These are phyloP conservation scores for Myanophis thanlyinensis DNA, from an alignment of 2,113 vertebrate species.

Conservation along the genomic window DNA sequence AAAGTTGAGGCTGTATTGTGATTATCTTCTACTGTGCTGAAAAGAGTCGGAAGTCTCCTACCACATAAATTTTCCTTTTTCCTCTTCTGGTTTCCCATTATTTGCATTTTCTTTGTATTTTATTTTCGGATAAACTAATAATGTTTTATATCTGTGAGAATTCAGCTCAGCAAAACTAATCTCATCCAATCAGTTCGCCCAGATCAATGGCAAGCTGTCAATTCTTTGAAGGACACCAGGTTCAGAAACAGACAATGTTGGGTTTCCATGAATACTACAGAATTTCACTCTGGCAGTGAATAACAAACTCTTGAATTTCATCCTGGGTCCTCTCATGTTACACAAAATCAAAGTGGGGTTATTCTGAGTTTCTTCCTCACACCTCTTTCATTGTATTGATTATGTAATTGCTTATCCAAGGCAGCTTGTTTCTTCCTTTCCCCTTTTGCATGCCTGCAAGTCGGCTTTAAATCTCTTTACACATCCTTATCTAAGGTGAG, in stretches of 20 bases:
- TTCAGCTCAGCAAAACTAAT: not conserved
- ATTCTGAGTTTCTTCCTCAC: not conserved
- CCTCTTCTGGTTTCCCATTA: not conserved
- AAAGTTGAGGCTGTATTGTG: not conserved
- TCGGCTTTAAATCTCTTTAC: not conserved
- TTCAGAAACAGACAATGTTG: not conserved
- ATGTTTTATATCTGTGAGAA: not conserved
- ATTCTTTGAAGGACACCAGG: not conserved
- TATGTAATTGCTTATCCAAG: not conserved
- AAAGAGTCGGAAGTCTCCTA: not conserved
- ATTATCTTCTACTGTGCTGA: not conserved
- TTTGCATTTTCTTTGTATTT: not conserved
- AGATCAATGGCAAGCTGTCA: not conserved
- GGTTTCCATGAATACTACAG: not conserved
- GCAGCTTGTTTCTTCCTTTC: not conserved
- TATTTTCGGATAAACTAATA: not conserved
- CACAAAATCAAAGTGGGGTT: not conserved
- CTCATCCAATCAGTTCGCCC: not conserved
- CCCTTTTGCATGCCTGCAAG: not conserved
- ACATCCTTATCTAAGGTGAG: not conserved
- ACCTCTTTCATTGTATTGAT: not conserved
- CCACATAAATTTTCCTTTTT: not conserved
- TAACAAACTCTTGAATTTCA: not conserved
- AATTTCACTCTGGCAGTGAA: not conserved
- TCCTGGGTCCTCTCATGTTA: not conserved